A percentile compares a stretch with the other conserved stretches of the same genome.
Evolutionary conservation across 23 tunicate species (phyloP).

Genomic region (Clavelina lepadiformis): DNA sequence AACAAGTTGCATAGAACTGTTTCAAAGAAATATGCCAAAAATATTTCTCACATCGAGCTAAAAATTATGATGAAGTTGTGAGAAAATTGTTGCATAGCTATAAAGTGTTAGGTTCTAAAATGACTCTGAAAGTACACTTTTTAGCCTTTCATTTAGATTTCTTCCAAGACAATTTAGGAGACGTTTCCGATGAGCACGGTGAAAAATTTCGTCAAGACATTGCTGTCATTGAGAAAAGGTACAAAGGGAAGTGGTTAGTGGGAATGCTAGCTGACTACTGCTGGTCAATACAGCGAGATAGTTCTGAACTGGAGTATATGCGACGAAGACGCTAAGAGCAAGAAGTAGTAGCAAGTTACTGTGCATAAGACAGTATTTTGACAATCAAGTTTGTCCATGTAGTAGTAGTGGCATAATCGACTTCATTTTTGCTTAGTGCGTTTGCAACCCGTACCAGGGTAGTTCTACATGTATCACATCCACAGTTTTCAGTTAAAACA

Average conservation of each 20-base stretch:
- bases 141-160: conserved; percentile 13
- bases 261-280: conserved; percentile 17
- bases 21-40: conserved; percentile 6
- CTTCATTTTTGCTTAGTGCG: too few species aligned
- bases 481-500: too few species aligned
- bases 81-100: conserved; percentile 8
- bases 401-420: too few species aligned
- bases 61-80: conserved; percentile 8
- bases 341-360: background rate
- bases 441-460: too few species aligned
- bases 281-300: conserved; percentile 13
- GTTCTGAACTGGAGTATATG: conserved; percentile 12
- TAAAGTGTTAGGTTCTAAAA: conserved; percentile 16
- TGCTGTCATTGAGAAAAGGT: conserved; percentile 15
- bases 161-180: conserved; percentile 14
- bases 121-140: conserved; percentile 1
- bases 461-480: too few species aligned
- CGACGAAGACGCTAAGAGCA: conserved; percentile 12
- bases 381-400: conserved; percentile 12
- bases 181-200: conserved; percentile 13
- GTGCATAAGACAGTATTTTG: conserved; percentile 15
- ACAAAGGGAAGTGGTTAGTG: background rate
- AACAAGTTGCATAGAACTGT: conserved; percentile 17
- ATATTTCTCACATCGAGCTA: conserved; percentile 1
- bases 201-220: conserved; percentile 16